Evolutionary conservation across 2,888 invertebrate species (phyloP).

Genomic region (Gymnocheta viridis): DNA sequence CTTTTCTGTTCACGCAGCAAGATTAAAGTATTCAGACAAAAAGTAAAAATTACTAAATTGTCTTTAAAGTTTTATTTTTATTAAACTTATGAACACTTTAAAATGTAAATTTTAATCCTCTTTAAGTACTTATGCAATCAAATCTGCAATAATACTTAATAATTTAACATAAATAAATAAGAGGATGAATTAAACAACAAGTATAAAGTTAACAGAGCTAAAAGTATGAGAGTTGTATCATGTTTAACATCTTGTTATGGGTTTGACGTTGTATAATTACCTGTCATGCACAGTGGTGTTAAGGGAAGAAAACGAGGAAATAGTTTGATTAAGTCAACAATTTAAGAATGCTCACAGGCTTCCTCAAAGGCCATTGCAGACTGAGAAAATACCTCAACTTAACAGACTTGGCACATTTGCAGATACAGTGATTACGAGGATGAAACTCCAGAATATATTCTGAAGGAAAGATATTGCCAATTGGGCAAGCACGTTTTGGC

Average conservation of each 20-base stretch:
- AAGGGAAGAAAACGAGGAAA: background rate
- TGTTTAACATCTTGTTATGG: slow-evolving; percentile 32
- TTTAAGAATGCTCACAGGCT: too few species aligned
- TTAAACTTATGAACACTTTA: background rate
- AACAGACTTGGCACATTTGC: too few species aligned
- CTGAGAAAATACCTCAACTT: too few species aligned
- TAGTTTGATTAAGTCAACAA: background rate
- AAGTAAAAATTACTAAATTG: background rate
- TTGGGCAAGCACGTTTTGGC: too few species aligned
- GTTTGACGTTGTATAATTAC: slow-evolving; percentile 29
- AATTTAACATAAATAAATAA: slow-evolving; percentile 48
- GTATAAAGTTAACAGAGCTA: slow-evolving; percentile 3
- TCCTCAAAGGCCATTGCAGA: too few species aligned
- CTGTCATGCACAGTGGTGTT: background rate
- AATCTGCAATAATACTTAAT: slow-evolving; percentile 44
- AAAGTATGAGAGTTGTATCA: slow-evolving; percentile 12
- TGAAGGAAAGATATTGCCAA: too few species aligned
- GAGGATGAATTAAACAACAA: slow-evolving; percentile 10
- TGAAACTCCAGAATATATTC: too few species aligned
- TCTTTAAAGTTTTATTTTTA: background rate
- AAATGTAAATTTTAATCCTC: slow-evolving; percentile 27
- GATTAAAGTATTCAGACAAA: background rate
- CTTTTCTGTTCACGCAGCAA: background rate
- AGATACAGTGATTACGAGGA: too few species aligned
- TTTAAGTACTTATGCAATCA: slow-evolving; percentile 33